These are phyloP conservation scores for Euwallacea fornicatus DNA, from an alignment of 1,140 invertebrate species.

Conservation along the genomic window DNA sequence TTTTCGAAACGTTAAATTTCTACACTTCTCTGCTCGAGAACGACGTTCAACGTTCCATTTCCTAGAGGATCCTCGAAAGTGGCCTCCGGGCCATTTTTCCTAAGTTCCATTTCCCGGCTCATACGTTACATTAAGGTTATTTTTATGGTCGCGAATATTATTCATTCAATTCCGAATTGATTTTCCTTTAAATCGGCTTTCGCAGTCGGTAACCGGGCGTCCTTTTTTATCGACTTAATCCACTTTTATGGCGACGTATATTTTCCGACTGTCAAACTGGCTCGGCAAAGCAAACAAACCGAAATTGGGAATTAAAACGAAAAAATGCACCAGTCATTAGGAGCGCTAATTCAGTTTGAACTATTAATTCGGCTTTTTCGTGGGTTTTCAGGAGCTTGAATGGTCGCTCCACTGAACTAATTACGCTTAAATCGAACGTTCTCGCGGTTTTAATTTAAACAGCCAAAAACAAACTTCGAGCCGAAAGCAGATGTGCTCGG, in stretches of 20 bases:
- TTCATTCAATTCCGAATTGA: conserved; percentile 37
- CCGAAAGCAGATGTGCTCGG: conserved; percentile 12
- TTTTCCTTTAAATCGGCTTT: conserved; percentile 35
- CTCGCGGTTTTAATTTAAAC: conserved; percentile 6
- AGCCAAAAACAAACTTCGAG: not conserved
- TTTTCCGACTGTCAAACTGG: conserved; percentile 32
- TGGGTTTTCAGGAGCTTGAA: no score
- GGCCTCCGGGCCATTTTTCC: no score
- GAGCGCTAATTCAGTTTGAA: no score
- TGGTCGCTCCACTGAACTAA: not conserved
- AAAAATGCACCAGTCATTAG: no score
- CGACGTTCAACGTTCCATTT: no score
- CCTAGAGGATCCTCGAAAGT: no score
- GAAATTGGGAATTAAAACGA: conserved; percentile 13
- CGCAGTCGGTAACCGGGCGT: conserved; percentile 30
- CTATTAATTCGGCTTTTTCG: no score
- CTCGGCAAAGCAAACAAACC: not conserved
- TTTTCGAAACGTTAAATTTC: no score
- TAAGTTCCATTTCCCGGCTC: not conserved
- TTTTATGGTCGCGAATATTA: conserved; percentile 36
- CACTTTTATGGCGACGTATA: conserved; percentile 37
- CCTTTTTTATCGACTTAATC: conserved; percentile 39
- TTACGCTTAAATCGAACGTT: conserved; percentile 1
- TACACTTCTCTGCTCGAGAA: no score
- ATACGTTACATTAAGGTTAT: conserved; percentile 33